These are phyloP conservation scores for Micropoecilia bifurca DNA, from an alignment of 2,797 vertebrate species.

Conservation along the genomic window DNA sequence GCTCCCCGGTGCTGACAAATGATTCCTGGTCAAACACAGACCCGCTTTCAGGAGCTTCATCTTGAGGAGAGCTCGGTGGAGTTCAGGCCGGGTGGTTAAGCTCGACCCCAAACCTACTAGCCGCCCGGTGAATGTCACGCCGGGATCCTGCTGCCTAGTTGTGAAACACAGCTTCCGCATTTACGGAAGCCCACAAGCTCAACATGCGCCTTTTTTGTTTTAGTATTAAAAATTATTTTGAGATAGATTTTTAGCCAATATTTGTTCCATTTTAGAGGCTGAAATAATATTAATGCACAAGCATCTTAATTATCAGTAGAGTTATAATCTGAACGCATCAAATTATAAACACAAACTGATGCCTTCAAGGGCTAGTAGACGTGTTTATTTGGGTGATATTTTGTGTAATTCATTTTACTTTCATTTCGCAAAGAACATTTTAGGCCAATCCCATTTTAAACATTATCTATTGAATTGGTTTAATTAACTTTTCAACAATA, in stretches of 20 bases:
- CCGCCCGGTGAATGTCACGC: slow-evolving; percentile 82
- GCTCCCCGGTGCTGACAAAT: slow-evolving; percentile 51
- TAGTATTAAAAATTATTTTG: background rate
- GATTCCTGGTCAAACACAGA: slow-evolving; percentile 59
- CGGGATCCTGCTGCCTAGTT: slow-evolving; percentile 24
- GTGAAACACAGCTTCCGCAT: slow-evolving; percentile 67
- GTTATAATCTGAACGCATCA: too few relatives aligned
- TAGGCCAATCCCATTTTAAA: too few relatives aligned
- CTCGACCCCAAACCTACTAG: slow-evolving; percentile 24
- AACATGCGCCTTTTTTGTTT: slow-evolving; percentile 5
- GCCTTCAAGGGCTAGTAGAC: background rate
- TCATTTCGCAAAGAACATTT: too few relatives aligned
- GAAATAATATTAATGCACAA: background rate
- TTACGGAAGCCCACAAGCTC: slow-evolving; percentile 59
- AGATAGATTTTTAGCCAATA: background rate
- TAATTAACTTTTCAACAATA: too few relatives aligned
- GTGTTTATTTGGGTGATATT: background rate
- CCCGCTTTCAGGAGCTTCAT: slow-evolving; percentile 79
- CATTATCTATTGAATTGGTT: too few relatives aligned
- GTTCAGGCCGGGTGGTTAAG: slow-evolving; percentile 6
- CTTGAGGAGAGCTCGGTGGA: slow-evolving; percentile 1
- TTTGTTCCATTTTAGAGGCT: background rate
- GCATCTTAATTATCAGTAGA: background rate
- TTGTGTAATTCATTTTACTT: too few relatives aligned
- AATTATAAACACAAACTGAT: background rate